Base-by-base conservation (phyloP, 2,797 vertebrate genomes). In the Urocyon cinereoargenteus region DNA sequence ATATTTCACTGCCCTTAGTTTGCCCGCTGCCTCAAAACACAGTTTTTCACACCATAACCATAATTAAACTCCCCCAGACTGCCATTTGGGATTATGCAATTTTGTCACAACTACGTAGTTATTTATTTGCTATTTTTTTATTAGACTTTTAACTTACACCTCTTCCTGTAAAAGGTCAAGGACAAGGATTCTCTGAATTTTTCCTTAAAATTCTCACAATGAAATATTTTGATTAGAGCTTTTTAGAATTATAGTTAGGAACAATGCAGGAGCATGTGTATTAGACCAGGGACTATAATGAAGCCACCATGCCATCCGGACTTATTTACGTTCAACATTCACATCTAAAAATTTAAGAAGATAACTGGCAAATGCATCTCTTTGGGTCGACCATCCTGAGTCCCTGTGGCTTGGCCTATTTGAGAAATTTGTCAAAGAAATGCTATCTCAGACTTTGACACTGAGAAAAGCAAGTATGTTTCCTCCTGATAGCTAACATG, bases 371-470 rank as follows among this genome's bases (percentile, higher is more conserved):
- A 90, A 64, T 95, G 8, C 14, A 31, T 91, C 18, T 68, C 79
- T 79, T 90, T 45, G 68, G 26, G 4, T 57, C 57, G 64, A 83
- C 34, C 10, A 45, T 57, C 62, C 31, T n/a, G 12, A 92, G 26
- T 75, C 57, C 75, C 26, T 73, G 28, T 90, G 26, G 51, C 19
- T 90, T 92, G n/a, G 53, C 85, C 92, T 90, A 36, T 84, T 62
- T 85, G 34, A 96, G 59, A 96, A 94, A 85, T 86, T 91, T 95
- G 22, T 87, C 77, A 91, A 94, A 92, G 85, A 82, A 95, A 95
- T 88, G 24, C 57, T 91, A 5, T 91, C 85, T 90, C 55, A 73
- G 49, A 95, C 93, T 86, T 83, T 91, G 68, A 82, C 94, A 87
- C 15, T 95, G 90, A 97, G 61, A 86, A 97, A 94, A 78, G 14